These are phyloP conservation scores for Andrena fulva DNA, from an alignment of 2,888 invertebrate genomes.

Conservation along the genomic window DNA sequence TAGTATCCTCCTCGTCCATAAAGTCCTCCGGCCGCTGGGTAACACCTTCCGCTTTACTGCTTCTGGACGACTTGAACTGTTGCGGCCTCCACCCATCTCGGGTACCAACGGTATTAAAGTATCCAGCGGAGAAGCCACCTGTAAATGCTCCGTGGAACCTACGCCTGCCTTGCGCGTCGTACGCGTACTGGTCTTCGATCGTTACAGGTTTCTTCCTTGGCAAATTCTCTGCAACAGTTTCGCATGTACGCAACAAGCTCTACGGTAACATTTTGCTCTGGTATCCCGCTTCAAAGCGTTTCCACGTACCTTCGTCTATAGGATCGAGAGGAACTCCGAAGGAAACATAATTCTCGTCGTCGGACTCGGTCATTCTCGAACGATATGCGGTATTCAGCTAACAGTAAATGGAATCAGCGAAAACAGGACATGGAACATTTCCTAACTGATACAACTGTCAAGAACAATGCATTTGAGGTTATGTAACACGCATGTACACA, in stretches of 20 bases:
- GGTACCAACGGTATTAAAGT: constrained; percentile 98
- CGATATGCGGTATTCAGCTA: neutral
- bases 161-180: constrained; percentile 94
- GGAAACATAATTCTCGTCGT: constrained; percentile 89
- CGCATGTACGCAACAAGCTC: neutral
- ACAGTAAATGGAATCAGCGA: neutral
- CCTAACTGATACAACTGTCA: constrained; percentile 32
- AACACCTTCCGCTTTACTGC: constrained; percentile 87
- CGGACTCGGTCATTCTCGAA: constrained; percentile 82
- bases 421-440: neutral
- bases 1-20: constrained; percentile 99
- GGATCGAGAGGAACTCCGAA: constrained; percentile 94
- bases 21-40: constrained; percentile 94
- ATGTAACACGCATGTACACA: neutral
- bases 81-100: constrained; percentile 97
- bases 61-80: constrained; percentile 95
- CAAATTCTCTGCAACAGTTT: constrained; percentile 88
- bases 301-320: constrained; percentile 90
- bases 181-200: constrained; percentile 94
- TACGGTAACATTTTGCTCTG: neutral
- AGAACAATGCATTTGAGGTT: constrained; percentile 22
- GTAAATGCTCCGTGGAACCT: constrained; percentile 99
- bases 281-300: neutral
- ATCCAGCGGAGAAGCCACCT: constrained; percentile 99
- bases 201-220: constrained; percentile 92